phyloP scores from a whole-genome alignment of 1,140 invertebrate species.

The Drosophila mojavensis region DNA sequence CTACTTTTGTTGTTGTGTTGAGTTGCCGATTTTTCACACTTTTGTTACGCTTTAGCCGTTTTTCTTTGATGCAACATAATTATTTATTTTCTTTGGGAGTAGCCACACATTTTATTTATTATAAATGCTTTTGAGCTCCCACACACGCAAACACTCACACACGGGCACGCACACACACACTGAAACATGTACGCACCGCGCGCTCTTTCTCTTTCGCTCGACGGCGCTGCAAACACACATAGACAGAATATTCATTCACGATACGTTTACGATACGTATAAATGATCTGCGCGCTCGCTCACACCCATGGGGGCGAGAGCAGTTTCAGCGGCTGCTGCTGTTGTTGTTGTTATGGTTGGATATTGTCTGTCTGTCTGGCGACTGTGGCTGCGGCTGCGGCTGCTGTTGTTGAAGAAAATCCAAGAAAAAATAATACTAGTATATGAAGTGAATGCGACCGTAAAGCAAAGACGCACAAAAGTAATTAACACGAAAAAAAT shows the following conservation, averaged over 20 bases:
- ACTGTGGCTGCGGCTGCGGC: slow-evolving; percentile 22
- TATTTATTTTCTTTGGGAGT: slow-evolving; percentile 45
- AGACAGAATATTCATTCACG: slow-evolving; percentile 77
- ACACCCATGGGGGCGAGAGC: slow-evolving; percentile 54
- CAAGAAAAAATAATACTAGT: slow-evolving; percentile 74
- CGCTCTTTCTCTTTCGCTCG: slow-evolving; percentile 24
- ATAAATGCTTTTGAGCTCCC: slow-evolving; percentile 46
- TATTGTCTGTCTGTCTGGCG: slow-evolving; percentile 35
- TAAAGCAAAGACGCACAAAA: slow-evolving; percentile 73
- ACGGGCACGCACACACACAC: slow-evolving; percentile 27
- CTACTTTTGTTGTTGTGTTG: slow-evolving; percentile 4
- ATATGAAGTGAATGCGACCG: slow-evolving; percentile 66
- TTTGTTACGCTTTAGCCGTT: slow-evolving; percentile 49
- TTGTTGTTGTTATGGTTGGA: slow-evolving; percentile 18
- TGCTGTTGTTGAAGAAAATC: slow-evolving; percentile 56
- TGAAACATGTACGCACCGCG: slow-evolving; percentile 48
- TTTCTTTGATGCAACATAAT: slow-evolving; percentile 51
- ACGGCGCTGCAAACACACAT: slow-evolving; percentile 48
- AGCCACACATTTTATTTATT: slow-evolving; percentile 50
- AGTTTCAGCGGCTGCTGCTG: slow-evolving; percentile 1
- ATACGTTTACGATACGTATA: slow-evolving; percentile 72
- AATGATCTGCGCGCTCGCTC: slow-evolving; percentile 70
- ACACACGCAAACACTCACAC: slow-evolving; percentile 28
- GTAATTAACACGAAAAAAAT: slow-evolving; percentile 68
- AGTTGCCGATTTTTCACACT: slow-evolving; percentile 43